Conservation (phyloP, 1,140 invertebrate genomes). For the Plodia interpunctella region DNA sequence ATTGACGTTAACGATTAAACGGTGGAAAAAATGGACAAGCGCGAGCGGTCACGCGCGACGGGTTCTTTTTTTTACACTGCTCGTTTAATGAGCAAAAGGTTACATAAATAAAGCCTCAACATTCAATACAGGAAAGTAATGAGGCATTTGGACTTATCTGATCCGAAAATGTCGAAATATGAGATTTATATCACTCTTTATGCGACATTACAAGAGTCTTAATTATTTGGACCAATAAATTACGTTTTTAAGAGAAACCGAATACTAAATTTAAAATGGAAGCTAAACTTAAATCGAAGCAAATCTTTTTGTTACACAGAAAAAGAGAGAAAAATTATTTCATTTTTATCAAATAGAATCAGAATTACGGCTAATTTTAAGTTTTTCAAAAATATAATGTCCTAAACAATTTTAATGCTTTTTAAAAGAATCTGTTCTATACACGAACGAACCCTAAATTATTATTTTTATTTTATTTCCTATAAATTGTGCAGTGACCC, state of each 20-base stretch:
- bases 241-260: not conserved
- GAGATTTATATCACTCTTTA: not conserved
- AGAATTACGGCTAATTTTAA: no score
- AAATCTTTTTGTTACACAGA: no score
- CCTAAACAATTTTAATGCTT: no score
- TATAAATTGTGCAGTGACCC: conserved; percentile 8
- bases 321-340: no score
- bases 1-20: conserved; percentile 41
- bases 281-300: no score
- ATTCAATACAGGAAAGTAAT: not conserved
- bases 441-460: not conserved
- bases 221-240: not conserved
- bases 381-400: no score
- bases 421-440: no score
- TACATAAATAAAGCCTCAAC: conserved; percentile 3
- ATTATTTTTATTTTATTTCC: no score
- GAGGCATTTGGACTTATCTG: not conserved
- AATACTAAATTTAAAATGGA: conserved; percentile 14
- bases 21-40: conserved; percentile 18
- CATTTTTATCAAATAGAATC: no score
- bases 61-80: not conserved
- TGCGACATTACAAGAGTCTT: conserved; percentile 21
- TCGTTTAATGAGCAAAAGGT: not conserved
- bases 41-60: conserved; percentile 8
- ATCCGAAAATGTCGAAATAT: not conserved